A percentile compares a stretch with the other conserved stretches of the same genome.
These are phyloP conservation scores for Perdita meconis DNA, from an alignment of 2,888 invertebrate species.

Conservation along the genomic window DNA sequence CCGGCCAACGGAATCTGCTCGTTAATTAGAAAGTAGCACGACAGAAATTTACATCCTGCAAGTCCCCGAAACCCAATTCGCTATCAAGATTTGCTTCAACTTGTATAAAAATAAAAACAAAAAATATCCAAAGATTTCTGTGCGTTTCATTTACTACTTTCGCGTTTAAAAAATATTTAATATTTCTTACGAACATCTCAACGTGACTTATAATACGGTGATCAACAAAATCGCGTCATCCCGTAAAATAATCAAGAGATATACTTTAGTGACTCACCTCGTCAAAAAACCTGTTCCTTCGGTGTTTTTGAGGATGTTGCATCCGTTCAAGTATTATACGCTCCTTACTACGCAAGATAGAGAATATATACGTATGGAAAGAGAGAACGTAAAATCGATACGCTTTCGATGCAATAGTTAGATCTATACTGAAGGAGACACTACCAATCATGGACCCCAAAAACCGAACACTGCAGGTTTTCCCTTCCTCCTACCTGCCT, in stretches of 20 bases:
- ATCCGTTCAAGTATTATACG: constrained; percentile 3
- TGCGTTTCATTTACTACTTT: neutral
- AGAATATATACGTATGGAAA: neutral
- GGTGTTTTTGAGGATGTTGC: constrained; percentile 9
- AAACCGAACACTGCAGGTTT: constrained; percentile 59
- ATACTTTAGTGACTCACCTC: constrained; percentile 66
- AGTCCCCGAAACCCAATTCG: constrained; percentile 54
- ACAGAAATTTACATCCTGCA: constrained; percentile 37
- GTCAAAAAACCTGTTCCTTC: constrained; percentile 8
- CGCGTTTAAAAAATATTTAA: neutral
- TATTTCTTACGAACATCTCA: neutral
- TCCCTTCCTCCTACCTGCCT: constrained; percentile 64
- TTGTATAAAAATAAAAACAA: neutral
- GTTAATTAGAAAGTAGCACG: constrained; percentile 58
- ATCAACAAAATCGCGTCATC: constrained; percentile 55
- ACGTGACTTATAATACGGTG: neutral
- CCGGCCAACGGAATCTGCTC: constrained; percentile 16
- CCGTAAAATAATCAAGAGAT: constrained; percentile 44
- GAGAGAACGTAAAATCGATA: constrained; percentile 8
- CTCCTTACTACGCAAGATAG: neutral
- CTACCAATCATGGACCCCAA: constrained; percentile 76
- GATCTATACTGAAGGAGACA: constrained; percentile 64
- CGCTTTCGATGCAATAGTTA: constrained; percentile 56
- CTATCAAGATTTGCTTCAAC: constrained; percentile 31
- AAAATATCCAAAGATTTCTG: neutral